These are phyloP conservation scores for Gonocerus acuteangulatus DNA, from an alignment of 2,888 invertebrate genomes.

Conservation along the genomic window DNA sequence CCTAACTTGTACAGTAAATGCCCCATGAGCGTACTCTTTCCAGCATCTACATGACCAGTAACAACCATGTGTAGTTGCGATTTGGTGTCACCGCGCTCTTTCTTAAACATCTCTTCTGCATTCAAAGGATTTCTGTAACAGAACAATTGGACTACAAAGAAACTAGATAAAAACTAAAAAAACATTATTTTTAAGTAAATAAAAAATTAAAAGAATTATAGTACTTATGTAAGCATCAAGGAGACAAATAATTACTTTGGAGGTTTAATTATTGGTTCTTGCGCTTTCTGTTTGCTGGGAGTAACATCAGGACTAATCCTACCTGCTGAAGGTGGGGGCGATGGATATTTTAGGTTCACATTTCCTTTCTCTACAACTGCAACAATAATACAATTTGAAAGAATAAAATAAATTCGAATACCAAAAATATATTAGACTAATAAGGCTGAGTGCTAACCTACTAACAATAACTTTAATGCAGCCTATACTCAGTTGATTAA, in stretches of 20 bases:
- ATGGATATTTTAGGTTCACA: background rate
- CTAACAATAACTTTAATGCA: no score
- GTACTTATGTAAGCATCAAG: background rate
- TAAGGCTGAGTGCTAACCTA: no score
- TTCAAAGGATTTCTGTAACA: slow-evolving; percentile 42
- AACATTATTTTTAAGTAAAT: background rate
- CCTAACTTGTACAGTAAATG: slow-evolving; percentile 80
- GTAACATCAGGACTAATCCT: slow-evolving; percentile 10
- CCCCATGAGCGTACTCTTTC: slow-evolving; percentile 96
- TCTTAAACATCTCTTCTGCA: slow-evolving; percentile 56
- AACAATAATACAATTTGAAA: no score
- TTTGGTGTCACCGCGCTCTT: slow-evolving; percentile 71
- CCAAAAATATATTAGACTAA: no score
- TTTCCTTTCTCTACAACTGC: background rate
- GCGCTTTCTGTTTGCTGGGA: background rate
- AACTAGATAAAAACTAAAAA: background rate
- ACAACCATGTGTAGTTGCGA: slow-evolving; percentile 85
- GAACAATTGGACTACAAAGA: no score
- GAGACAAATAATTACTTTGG: background rate
- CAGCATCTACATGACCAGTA: slow-evolving; percentile 95
- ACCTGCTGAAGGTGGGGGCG: slow-evolving; percentile 1
- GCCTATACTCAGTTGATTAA: no score
- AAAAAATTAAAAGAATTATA: background rate
- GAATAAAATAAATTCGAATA: no score
- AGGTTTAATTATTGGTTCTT: background rate